Base-by-base conservation (phyloP, 2,113 vertebrate genomes). In the Paralichthys olivaceus region DNA sequence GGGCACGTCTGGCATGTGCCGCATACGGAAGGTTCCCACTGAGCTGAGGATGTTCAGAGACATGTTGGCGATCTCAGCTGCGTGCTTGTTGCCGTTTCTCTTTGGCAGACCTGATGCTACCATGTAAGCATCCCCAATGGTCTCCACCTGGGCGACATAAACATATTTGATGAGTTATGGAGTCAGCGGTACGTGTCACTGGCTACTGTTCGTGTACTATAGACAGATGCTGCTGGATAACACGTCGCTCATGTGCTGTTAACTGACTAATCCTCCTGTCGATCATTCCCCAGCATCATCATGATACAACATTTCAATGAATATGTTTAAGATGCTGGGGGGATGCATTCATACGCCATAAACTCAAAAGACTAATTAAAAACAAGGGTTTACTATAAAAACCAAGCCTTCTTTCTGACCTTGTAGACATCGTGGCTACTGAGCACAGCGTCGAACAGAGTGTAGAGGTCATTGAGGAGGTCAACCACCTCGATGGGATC, bases 361-460 rank as follows among this genome's bases (percentile, higher is more conserved):
- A 65, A 49, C 4, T 22, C 2, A 49, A 25, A 4, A 19, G 4
- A 5, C 45, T 19, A 15, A 49, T 49, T 49, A 4, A 26, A 15
- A 67, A 59, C 17, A 2, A 5, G 25, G 7, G 9, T 45, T 20
- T 6, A 25, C 6, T 22, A 3, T 7, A 20, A 32, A 32, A n/a
- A 54, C 0, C 7, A 5, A 34, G 34, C 17, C 8, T 7, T 20
- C 20, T 51, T 7, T 51, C 92, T 91, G 81, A 97, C 95, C 96
- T 98, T 99, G 83, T 98, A 99, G 79, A 98, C 96, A 25, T 98
- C 96, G 0, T 99, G 97, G 84, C 94, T 98, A 67, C 93, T 90
- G 77, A 98, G 94, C 83, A 99, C 95, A 0, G 95, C 96, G 60
- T 98, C 96, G 49, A 98, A 98, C 5, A 97, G 91, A 0, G 95